Base-by-base conservation (phyloP, 2,113 vertebrate species). In the Lycocorax pyrrhopterus region DNA sequence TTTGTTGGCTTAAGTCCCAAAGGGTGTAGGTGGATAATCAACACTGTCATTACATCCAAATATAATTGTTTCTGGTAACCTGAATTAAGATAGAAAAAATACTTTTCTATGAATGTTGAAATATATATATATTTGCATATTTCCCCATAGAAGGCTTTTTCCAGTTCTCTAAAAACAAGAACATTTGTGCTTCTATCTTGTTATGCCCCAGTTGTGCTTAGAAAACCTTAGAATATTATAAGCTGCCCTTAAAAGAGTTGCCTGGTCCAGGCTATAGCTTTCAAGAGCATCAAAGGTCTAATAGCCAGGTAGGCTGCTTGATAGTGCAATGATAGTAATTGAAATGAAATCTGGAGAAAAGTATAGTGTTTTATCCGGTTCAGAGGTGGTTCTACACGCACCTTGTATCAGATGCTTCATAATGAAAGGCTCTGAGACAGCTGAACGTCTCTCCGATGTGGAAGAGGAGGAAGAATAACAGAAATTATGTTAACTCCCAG, bases 241-340 rank as follows among this genome's bases (percentile, higher is more conserved):
- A 91, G 23, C 39, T 90, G 87, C 66, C 76, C 87, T 67, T 77
- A 35, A 64, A 92, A 91, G 87, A 41, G 39, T 91, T 92, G 39
- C 75, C 87, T 60, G 53, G 22, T 94, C 91, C 58, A 77, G 59
- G 49, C 92, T 94, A 49, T 82, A 90, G 63, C 84, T 95, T 88
- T 88, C 76, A 95, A 95, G 77, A 94, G 89, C 94, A 91, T 94
- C 96, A 90, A 83, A 97, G 93, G 91, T 96, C 94, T 98, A 97
- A 98, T 97, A 93, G 95, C 87, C 68, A 94, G 93, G 91, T 96
- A 97, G 96, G 79, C 91, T 90, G 77, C 94, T 95, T 97, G 96
- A 90, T 96, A 85, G 96, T 85, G 90, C 97, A 97, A 96, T 98
- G 97, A 98, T 92, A 98, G 97, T 97, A 97, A 98, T 97, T 98